Evolutionary conservation across 2,113 vertebrate species (phyloP).

Genomic region (Lophochroa leadbeateri): DNA sequence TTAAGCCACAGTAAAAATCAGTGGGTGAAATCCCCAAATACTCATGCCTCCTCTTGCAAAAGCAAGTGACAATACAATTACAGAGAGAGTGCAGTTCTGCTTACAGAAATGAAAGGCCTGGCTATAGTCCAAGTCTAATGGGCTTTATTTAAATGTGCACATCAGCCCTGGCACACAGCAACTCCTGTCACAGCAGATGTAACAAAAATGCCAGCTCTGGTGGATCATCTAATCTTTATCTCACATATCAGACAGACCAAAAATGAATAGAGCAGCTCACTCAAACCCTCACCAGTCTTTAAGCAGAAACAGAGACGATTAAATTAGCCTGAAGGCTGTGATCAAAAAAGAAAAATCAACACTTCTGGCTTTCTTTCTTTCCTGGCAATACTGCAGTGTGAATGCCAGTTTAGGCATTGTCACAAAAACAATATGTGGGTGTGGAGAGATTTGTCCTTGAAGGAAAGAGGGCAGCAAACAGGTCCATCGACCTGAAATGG

Average conservation of each 20-base stretch:
- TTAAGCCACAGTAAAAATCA: not conserved
- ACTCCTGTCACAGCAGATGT: not conserved
- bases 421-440: not conserved
- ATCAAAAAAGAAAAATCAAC: not conserved
- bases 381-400: not conserved
- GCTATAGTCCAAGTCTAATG: not conserved
- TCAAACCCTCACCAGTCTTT: not conserved
- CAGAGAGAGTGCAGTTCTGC: not conserved
- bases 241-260: not conserved
- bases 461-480: not conserved
- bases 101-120: not conserved
- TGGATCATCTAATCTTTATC: not conserved
- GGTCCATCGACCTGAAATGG: not conserved
- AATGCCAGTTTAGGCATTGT: not conserved
- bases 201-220: not conserved
- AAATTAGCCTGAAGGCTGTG: not conserved
- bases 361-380: not conserved
- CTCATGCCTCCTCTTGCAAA: not conserved
- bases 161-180: not conserved
- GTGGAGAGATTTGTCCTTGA: not conserved
- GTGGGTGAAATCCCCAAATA: not conserved
- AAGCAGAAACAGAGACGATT: not conserved
- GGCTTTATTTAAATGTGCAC: not conserved
- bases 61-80: not conserved
- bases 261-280: rapidly evolving